Percentiles rank a stretch among this genome's conserved stretches.
Evolutionary conservation across 2,113 vertebrate species (phyloP).

Genomic region (Bothrops jararaca): DNA sequence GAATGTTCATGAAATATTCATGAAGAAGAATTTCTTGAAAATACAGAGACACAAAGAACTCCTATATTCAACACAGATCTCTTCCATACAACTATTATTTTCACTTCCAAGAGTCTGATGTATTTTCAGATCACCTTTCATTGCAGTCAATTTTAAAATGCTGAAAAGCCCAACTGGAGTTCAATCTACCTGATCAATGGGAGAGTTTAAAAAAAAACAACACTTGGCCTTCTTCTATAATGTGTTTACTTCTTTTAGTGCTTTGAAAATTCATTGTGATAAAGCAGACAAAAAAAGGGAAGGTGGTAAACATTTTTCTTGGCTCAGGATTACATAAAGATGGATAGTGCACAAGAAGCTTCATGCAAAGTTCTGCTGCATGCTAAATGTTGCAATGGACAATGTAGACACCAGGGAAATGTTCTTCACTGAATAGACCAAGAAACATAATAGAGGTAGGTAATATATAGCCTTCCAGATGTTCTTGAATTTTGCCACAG

Average conservation of each 20-base stretch:
- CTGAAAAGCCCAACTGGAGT: not conserved
- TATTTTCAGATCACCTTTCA: not conserved
- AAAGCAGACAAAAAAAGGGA: not conserved
- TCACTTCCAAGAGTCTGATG: not conserved
- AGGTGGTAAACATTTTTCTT: not conserved
- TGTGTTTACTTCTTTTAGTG: not conserved
- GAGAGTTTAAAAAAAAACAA: not conserved
- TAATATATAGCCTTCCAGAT: not conserved
- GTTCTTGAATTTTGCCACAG: not conserved
- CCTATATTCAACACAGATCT: not conserved
- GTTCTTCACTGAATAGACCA: not conserved
- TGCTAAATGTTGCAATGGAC: not conserved
- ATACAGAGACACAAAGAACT: not conserved
- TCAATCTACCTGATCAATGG: not conserved
- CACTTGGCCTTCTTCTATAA: not conserved
- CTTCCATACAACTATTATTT: not conserved
- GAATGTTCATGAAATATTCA: not conserved
- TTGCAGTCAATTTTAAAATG: not conserved
- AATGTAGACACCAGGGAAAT: not conserved
- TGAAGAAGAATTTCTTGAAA: not conserved
- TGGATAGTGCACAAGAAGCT: not conserved
- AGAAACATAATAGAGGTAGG: not conserved
- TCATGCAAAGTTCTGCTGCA: too few relatives aligned
- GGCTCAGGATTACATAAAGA: not conserved
- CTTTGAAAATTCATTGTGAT: not conserved